Base-by-base conservation (phyloP, 2,888 invertebrate species). In the Sarcophaga variegata region DNA sequence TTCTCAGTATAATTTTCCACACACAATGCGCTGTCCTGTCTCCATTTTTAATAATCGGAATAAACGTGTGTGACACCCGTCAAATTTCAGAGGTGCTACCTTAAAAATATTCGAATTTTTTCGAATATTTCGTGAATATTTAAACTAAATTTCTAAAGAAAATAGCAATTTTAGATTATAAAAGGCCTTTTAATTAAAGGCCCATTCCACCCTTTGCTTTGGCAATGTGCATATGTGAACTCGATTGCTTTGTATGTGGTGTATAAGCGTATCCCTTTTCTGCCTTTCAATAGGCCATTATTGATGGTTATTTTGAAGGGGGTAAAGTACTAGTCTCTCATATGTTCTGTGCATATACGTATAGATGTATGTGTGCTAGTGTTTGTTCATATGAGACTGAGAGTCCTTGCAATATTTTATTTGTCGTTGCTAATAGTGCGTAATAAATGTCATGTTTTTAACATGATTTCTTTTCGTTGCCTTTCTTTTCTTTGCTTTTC, bases 381-480 rank as follows among this genome's bases (percentile, higher is more conserved):
- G 11, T 49, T 60, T 63, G 59, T 74, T 14, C 27, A 60, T 17
- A 12, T 12, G 12, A 14, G 10, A 49, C 14, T 49, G 66, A 59
- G 17, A 59, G 78, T 62, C 77, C 62, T 49, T 77, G 60, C 60
- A n/a, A 59, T 67, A 59, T 66, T 81, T 83, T 75, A 20, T 67
- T 74, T 81, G 67, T 72, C 80, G 20, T 66, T 84, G 86, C 82
- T 88, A 88, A 88, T 86, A 88, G 88, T 83, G 85, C 88, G 85
- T 88, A 88, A 86, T 88, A 88, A 88, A 88, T 88, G 88, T 86
- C 81, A 85, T 86, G 84, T 88, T 81, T 77, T 85, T 71, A 71
- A 62, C 76, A 82, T 80, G 82, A 83, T 77, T 77, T 69, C 20
- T 69, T 22, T 27, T 27, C 22, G 10, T 37, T 37, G 8, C 37